These are phyloP conservation scores for Popillia japonica DNA, from an alignment of 1,140 invertebrate species.

Conservation along the genomic window DNA sequence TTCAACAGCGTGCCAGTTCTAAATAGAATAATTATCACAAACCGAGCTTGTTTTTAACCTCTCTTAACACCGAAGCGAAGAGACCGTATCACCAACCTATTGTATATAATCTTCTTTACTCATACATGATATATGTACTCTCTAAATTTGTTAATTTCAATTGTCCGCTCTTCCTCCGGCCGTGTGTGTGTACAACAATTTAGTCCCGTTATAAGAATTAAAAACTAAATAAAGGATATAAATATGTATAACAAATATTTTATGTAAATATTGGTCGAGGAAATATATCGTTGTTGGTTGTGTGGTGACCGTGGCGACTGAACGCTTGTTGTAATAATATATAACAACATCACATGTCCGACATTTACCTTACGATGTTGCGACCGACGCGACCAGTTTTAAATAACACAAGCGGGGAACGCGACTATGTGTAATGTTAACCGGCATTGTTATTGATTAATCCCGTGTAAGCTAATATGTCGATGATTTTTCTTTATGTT, in stretches of 20 bases:
- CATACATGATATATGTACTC: background rate
- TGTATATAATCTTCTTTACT: background rate
- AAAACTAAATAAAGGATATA: conserved; percentile 16
- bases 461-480: conserved; percentile 14
- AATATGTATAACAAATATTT: conserved; percentile 20
- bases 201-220: conserved; percentile 18
- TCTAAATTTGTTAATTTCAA: conserved; percentile 19
- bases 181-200: conserved; percentile 4
- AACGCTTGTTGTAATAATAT: conserved; percentile 9
- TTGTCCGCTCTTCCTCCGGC: conserved; percentile 7
- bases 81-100: background rate
- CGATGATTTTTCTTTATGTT: background rate
- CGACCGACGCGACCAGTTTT: background rate
- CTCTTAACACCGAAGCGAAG: background rate
- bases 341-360: background rate
- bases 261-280: background rate
- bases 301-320: background rate
- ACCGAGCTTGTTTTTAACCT: background rate
- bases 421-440: background rate
- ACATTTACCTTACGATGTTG: background rate
- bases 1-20: background rate
- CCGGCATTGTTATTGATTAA: conserved; percentile 14
- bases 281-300: background rate
- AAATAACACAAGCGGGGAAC: background rate
- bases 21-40: conserved; percentile 8